These are phyloP conservation scores for Anagrus nilaparvatae DNA, from an alignment of 1,140 invertebrate genomes.

Conservation along the genomic window DNA sequence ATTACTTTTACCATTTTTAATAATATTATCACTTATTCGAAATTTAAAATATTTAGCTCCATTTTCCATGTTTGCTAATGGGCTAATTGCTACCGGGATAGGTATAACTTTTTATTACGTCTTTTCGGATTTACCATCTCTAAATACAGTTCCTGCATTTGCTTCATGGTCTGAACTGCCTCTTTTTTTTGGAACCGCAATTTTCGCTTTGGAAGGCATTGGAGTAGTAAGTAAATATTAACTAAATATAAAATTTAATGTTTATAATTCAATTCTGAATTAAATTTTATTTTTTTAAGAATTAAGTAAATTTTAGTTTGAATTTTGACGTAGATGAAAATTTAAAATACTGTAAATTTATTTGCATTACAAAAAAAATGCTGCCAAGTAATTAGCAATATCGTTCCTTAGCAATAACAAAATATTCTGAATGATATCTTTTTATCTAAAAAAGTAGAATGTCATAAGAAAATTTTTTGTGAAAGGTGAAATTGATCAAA, in stretches of 20 bases:
- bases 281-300: not conserved
- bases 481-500: no score
- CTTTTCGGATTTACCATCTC: conserved; percentile 59
- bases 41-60: conserved; percentile 79
- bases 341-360: no score
- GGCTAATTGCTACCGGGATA: conserved; percentile 63
- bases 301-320: no score
- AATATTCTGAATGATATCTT: no score
- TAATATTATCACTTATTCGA: conserved; percentile 66
- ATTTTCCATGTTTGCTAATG: conserved; percentile 80
- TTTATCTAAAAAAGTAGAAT: no score
- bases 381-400: no score
- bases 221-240: conserved; percentile 57
- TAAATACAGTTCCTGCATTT: conserved; percentile 45
- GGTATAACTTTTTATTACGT: conserved; percentile 80
- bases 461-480: no score
- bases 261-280: not conserved
- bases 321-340: no score
- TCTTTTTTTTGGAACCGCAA: conserved; percentile 82
- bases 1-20: conserved; percentile 57
- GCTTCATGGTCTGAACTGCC: conserved; percentile 54
- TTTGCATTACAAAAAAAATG: no score
- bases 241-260: conserved; percentile 4
- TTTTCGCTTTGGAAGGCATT: conserved; percentile 84
- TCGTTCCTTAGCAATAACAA: no score